Evolutionary conservation across 2,113 vertebrate genomes (phyloP).

Genomic region (Hippocampus barbouri): DNA sequence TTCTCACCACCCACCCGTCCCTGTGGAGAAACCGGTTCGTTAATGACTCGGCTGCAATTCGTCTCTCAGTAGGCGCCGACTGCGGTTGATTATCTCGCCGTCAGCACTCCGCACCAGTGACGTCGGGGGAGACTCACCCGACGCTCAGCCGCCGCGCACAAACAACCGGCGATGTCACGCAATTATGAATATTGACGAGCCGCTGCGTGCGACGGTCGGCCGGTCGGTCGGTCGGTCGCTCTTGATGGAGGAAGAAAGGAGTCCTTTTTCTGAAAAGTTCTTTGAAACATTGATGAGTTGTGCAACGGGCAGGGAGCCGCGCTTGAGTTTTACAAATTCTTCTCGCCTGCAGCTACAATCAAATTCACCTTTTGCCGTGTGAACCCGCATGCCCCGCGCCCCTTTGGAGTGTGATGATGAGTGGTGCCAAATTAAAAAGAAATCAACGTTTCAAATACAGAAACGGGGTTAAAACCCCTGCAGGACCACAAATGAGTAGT

Average conservation of each 20-base stretch:
- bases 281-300: conserved; percentile 28
- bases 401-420: not conserved
- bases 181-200: conserved; percentile 27
- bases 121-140: conserved; percentile 29
- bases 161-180: conserved; percentile 38
- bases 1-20: not conserved
- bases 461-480: not conserved
- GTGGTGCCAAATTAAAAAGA: not conserved
- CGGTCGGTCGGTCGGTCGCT: not conserved
- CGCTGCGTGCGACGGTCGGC: not conserved
- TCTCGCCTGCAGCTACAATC: conserved; percentile 7
- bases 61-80: conserved; percentile 40
- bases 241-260: not conserved
- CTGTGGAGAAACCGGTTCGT: conserved; percentile 35
- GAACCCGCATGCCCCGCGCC: not conserved
- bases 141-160: conserved; percentile 7
- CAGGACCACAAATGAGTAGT: conserved; percentile 12
- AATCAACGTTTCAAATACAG: not conserved
- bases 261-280: not conserved
- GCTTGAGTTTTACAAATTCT: conserved; percentile 26
- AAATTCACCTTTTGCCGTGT: conserved; percentile 21
- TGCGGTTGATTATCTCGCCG: conserved; percentile 53
- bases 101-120: conserved; percentile 41
- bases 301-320: conserved; percentile 18
- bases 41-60: conserved; percentile 54